Percentiles rank a stretch among this genome's conserved stretches.
These are phyloP conservation scores for Corythornis vintsioides DNA, from an alignment of 2,113 vertebrate genomes.

Conservation along the genomic window DNA sequence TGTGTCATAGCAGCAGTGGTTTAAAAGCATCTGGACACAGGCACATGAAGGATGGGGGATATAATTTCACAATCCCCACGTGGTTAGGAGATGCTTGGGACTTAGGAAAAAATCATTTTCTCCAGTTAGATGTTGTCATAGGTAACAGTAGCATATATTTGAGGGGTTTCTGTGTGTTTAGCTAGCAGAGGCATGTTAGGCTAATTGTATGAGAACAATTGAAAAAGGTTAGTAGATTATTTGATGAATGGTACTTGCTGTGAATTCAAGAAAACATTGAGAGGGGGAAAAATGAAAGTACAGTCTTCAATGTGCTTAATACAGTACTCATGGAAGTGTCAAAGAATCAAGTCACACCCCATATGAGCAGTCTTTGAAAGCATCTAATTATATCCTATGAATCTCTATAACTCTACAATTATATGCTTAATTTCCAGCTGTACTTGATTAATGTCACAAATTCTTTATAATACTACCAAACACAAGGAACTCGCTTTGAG, in stretches of 20 bases:
- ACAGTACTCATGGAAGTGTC: not conserved
- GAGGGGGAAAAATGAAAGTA: not conserved
- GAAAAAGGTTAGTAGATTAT: not conserved
- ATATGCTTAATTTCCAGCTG: constrained; percentile 44
- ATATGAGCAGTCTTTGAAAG: not conserved
- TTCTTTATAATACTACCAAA: not conserved
- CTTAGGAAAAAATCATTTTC: not conserved
- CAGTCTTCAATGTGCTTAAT: not conserved
- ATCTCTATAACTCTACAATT: constrained; percentile 31
- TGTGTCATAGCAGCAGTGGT: not conserved
- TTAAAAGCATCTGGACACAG: not conserved
- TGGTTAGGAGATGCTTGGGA: not conserved
- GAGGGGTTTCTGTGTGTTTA: not conserved
- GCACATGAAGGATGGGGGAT: not conserved
- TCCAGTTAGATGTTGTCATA: not conserved
- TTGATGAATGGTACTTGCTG: not conserved
- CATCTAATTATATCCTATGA: constrained; percentile 15
- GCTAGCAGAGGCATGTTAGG: not conserved
- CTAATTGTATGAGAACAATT: not conserved
- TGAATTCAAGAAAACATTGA: not conserved
- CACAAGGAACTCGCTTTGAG: not conserved
- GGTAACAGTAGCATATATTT: not conserved
- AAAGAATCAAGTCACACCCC: not conserved
- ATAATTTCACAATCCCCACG: fast-evolving
- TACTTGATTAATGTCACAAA: constrained; percentile 25